Base-by-base conservation (phyloP, 1,140 invertebrate genomes). In the Orius insidiosus region DNA sequence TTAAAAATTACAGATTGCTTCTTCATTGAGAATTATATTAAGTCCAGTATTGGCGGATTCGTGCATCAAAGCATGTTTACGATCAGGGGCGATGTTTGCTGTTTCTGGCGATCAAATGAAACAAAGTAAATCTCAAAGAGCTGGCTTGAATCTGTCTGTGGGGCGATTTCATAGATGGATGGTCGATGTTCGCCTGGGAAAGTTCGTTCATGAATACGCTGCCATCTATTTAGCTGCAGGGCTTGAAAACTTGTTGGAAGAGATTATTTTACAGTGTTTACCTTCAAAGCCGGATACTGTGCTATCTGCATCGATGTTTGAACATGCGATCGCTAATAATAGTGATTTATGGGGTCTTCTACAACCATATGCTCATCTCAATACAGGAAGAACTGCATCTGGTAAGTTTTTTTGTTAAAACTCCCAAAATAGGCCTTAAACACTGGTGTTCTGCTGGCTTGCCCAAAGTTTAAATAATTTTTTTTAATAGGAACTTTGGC, bases 81-180 rank as follows among this genome's bases (percentile, higher is more conserved):
- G 86, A 52, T 83, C 85, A 7, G 84, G 83, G 1, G 84, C 86
- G 0, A 89, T 90, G 81, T 85, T 83, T 56, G 82, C 84, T 2
- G 84, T 88, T 30, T 84, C 83, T 3, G 80, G 80, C 5, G 82
- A 85, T 57, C 76, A 81, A 15, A 59, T 85, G 30, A 72, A 79
- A 52, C 78, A 88, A 56, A 85, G 80, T 45, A 89, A 88, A 56
- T 79, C 81, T 5, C 72, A 78, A 1, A 64, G 85, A 39, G 84
- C 85, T 0, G 84, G 84, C 2, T 69, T 89, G 2, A 78, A 85
- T 52, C 64, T 92, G 14, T 79, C 82, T 13, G 81, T 89, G 0
- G 86, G 87, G 8, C 65, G 81, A 50, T 89, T 92, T 61, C 79
- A 87, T 55, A 66, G 85, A 7, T 92, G 86, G 85, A 89, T 90